phyloP scores from a whole-genome alignment of 2,113 vertebrate species.

The Rostratula benghalensis region DNA sequence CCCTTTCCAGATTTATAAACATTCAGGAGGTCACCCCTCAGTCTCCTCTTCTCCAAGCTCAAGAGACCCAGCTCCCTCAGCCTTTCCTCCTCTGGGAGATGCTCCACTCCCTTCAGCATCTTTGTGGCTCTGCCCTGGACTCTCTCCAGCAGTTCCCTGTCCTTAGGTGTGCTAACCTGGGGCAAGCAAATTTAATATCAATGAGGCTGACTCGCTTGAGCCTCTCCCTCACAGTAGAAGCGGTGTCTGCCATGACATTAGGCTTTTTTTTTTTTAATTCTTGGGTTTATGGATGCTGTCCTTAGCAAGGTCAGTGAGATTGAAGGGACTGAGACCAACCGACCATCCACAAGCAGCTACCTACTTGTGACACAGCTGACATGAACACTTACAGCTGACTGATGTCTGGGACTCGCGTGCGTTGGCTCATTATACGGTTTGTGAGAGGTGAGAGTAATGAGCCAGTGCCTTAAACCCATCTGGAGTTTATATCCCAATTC shows the following conservation, averaged over 20 bases:
- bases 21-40: no score
- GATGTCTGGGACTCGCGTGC: not conserved
- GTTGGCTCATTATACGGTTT: not conserved
- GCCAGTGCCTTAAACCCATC: slow-evolving; percentile 3
- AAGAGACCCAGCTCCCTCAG: no score
- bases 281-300: not conserved
- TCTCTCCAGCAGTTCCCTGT: no score
- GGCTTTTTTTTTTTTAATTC: not conserved
- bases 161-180: not conserved
- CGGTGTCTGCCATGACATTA: not conserved
- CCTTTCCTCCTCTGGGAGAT: no score
- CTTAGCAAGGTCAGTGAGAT: not conserved
- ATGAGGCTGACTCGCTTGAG: not conserved
- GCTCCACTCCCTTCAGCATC: no score
- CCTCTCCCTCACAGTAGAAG: not conserved
- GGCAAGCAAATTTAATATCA: not conserved
- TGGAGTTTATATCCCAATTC: slow-evolving; percentile 21
- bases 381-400: not conserved
- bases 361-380: not conserved
- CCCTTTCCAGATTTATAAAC: no score
- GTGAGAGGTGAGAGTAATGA: slow-evolving; percentile 29
- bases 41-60: no score
- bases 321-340: not conserved
- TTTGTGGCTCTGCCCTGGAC: no score
- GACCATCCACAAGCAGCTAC: not conserved